Percentiles rank a stretch among this genome's conserved stretches.
These are phyloP conservation scores for Venusia cambrica DNA, from an alignment of 2,888 invertebrate genomes.

Conservation along the genomic window DNA sequence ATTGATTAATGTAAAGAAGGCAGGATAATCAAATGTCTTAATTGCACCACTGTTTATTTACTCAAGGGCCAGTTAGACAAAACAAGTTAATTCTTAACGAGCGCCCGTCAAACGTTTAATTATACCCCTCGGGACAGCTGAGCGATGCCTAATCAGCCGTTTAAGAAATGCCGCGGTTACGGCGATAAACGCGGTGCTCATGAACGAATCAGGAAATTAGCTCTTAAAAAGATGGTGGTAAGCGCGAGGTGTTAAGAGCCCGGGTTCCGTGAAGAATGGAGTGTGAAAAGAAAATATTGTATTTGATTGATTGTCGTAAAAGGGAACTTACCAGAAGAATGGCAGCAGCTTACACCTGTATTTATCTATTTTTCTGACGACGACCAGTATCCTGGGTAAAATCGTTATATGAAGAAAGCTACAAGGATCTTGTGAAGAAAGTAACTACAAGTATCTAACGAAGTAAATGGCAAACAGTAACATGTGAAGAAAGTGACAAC, in stretches of 20 bases:
- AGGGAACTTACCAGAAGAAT: no score
- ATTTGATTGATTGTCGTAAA: no score
- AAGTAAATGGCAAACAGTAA: no score
- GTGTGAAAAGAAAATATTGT: no score
- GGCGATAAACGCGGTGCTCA: constrained; percentile 50
- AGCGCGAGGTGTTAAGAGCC: constrained; percentile 1
- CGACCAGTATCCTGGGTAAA: no score
- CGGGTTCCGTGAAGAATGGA: no score
- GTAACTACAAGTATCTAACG: no score
- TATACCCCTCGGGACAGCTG: constrained; percentile 55
- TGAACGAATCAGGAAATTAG: constrained; percentile 55
- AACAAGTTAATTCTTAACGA: constrained; percentile 63
- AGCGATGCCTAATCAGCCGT: constrained; percentile 54
- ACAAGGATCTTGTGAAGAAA: no score
- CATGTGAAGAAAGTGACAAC: no score
- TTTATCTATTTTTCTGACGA: no score
- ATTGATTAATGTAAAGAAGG: not conserved
- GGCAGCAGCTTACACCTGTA: no score
- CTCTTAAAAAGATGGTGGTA: constrained; percentile 39
- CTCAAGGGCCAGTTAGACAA: constrained; percentile 40
- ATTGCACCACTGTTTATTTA: constrained; percentile 23
- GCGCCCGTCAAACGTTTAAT: constrained; percentile 64
- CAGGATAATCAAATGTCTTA: constrained; percentile 15
- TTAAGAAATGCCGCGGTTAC: constrained; percentile 43
- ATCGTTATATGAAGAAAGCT: no score